phyloP scores from a whole-genome alignment of 2,888 invertebrate species.

The Hoplodrina ambigua region DNA sequence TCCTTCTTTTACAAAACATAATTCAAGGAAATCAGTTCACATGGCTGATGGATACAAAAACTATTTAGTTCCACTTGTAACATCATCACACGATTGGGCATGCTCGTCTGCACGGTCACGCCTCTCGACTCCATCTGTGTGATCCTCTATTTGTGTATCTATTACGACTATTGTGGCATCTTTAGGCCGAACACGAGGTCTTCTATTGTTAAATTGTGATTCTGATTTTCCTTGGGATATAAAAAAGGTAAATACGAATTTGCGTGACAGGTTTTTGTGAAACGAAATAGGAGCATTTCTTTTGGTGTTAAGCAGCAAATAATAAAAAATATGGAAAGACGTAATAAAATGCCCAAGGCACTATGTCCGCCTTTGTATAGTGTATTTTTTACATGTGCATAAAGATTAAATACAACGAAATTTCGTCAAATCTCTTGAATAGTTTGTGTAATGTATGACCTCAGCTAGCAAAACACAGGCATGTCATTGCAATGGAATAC shows the following conservation, averaged over 20 bases:
- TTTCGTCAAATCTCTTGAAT: too few relatives aligned
- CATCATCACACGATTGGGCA: conserved; percentile 47
- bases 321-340: too few relatives aligned
- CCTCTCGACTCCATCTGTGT: background rate
- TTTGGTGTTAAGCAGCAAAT: background rate
- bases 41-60: conserved; percentile 47
- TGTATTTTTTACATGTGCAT: too few relatives aligned
- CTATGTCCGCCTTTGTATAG: too few relatives aligned
- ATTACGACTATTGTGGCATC: conserved; percentile 50
- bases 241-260: conserved; percentile 43
- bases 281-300: background rate
- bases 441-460: too few relatives aligned
- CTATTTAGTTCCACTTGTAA: conserved; percentile 52
- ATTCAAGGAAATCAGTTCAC: conserved; percentile 52
- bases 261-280: conserved; percentile 18
- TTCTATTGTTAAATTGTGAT: conserved; percentile 24
- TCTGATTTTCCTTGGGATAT: conserved; percentile 3
- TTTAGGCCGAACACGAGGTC: conserved; percentile 16
- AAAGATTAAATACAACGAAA: too few relatives aligned
- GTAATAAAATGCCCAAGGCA: too few relatives aligned
- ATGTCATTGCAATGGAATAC: too few relatives aligned
- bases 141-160: conserved; percentile 42
- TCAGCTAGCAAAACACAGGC: too few relatives aligned
- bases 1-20: conserved; percentile 34
- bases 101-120: conserved; percentile 46